Conservation (phyloP, 2,113 vertebrate species). For the Callocephalon fimbriatum region DNA sequence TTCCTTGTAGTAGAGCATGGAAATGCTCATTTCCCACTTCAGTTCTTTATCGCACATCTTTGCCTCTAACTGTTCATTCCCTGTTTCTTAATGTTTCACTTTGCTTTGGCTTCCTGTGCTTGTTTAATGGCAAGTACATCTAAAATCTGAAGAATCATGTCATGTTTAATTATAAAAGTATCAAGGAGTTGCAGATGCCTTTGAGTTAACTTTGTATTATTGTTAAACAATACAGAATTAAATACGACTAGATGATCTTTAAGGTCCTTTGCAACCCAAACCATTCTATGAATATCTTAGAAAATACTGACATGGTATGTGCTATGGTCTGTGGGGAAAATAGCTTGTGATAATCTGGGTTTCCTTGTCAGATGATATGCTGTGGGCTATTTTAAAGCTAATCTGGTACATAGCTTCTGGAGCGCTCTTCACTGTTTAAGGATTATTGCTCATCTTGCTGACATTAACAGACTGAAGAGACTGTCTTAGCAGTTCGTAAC, state of each 20-base stretch:
- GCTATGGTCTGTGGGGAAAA: neutral
- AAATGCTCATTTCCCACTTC: neutral
- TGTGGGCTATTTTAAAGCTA: neutral
- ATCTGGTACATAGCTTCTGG: neutral
- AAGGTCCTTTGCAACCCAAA: too few relatives aligned
- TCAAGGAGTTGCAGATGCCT: neutral
- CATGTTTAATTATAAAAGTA: neutral
- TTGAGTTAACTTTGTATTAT: neutral
- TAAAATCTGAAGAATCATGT: neutral
- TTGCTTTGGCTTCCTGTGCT: neutral
- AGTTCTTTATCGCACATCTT: accelerated
- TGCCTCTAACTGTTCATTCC: neutral
- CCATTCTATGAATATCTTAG: neutral
- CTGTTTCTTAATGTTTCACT: neutral
- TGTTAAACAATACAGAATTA: neutral
- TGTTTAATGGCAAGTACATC: neutral
- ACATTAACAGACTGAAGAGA: neutral
- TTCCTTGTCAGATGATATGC: neutral
- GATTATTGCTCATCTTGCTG: neutral
- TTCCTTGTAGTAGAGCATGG: neutral
- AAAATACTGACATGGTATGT: neutral
- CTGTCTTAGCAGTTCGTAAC: neutral
- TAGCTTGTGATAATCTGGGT: neutral
- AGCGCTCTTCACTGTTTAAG: too few relatives aligned
- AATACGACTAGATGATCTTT: too few relatives aligned